Base-by-base conservation (phyloP, 2,113 vertebrate genomes). In the Myodes glareolus region DNA sequence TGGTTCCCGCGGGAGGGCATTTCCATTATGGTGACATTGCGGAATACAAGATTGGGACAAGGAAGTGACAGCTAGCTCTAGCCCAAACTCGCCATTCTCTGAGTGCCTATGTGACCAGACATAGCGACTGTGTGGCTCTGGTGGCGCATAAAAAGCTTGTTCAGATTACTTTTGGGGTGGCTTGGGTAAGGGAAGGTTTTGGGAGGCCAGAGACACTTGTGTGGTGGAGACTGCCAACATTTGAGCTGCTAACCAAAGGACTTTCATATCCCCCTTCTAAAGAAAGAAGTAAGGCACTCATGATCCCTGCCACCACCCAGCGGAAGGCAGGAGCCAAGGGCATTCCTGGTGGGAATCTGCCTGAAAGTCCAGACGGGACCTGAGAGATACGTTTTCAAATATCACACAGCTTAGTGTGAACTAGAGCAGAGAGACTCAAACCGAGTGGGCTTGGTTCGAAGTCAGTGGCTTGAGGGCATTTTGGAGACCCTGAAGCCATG, bases 121-220 rank as follows among this genome's bases (percentile, higher is more conserved):
- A 90, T 5, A 29, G 36, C 33, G 29, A 67, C 19, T 50, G 3
- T 55, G 31, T 75, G 58, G 29, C 33, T 90, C 13, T 45, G 50
- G 78, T n/a, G 36, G 55, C 63, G 39, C 27, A 8, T 78, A 19
- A 42, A 90, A 93, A 82, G 67, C 21, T 63, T 68, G 19, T 39
- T 52, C 4, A 75, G 29, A 78, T 78, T 73, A 31, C 50, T 92
- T 84, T 80, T 2, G n/a, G 31, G 36, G 52, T 70, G 65, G 3
- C 23, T 85, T n/a, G 29, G 36, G 1, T 45, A 17, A 89, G 17
- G 21, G 29, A 76, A 27, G 76, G 39, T 81, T 92, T 91, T 86
- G 92, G 93, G 82, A 52, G 42, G 9, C 42, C 92, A 89, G 50
- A 96, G 81, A 1, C 47, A 97, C 47, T 91, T 67, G 16, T 25